Evolutionary conservation across 2,113 vertebrate species (phyloP), one percentile per base, ranked within the genome.

Genomic region (Scomber japonicus): DNA sequence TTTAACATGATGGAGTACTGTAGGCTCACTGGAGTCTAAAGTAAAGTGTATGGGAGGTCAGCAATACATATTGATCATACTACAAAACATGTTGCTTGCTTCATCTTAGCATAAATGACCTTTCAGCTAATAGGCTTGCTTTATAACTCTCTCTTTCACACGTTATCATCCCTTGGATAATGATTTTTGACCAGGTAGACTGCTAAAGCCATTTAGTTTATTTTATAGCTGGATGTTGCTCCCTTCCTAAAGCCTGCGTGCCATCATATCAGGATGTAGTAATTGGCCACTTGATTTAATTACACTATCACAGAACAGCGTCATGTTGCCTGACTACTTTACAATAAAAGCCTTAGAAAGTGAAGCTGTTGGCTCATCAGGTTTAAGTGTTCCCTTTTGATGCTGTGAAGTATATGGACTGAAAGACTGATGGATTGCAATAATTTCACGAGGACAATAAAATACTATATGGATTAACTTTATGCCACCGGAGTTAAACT

Each of bases 251-350:
- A 30, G 40, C 56, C 64, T 55, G 61, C 11, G 27, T 68, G 65
- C 19, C 51, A 67, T 53, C 68, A 61, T 53, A 60, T 45, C 21
- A 48, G 16, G 35, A 13, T 50, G 49, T 13, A 35, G 54, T 76
- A 14, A 60, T 15, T 75, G 75, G 59, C 68, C 75, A 75, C 61
- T 68, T 48, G 57, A 48, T 87, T 89, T 81, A 69, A 85, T 83
- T 83, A 83, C 57, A 73, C n/a, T 19, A 75, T 77, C 49, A 69
- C 24, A 77, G 71, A 62, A 27, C 16, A 54, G 19, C 35, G 69
- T 71, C 80, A 62, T 16, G 35, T 71, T 40, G 55, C 19, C 46
- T 44, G 45, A 60, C 27, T 57, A 60, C 31, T 48, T 14, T 12
- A 31, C 57, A 63, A 71, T 67, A 70, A 75, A 87, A 76, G 30